A percentile compares a stretch with the other conserved stretches of the same genome.
phyloP scores from a whole-genome alignment of 2,113 vertebrate species.

The Sinocyclocheilus maitianheensis region DNA sequence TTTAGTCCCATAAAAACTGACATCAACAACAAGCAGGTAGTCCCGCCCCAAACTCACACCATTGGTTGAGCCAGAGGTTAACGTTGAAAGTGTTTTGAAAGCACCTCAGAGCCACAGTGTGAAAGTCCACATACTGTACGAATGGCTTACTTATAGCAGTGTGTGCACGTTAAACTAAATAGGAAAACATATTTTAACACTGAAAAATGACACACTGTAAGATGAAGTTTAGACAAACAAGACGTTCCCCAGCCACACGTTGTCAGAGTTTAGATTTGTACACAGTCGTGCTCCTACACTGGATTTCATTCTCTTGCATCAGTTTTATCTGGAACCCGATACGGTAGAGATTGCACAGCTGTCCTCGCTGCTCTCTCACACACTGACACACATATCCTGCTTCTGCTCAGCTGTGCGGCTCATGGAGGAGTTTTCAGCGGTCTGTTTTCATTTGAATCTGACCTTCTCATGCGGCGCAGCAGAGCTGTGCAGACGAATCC shows the following conservation, averaged over 20 bases:
- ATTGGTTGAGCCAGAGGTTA: not conserved
- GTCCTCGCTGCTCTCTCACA: constrained; percentile 60
- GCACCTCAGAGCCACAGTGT: not conserved
- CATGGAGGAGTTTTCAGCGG: constrained; percentile 15
- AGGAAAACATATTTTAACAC: not conserved
- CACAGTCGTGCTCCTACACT: constrained; percentile 51
- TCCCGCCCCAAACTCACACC: not conserved
- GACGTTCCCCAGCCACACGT: constrained; percentile 26
- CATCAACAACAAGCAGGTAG: not conserved
- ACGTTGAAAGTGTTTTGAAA: not conserved
- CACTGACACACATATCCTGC: constrained; percentile 1
- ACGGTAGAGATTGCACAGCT: constrained; percentile 62
- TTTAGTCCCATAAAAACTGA: not conserved
- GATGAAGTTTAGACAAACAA: not conserved
- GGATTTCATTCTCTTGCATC: constrained; percentile 74
- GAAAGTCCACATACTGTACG: not conserved
- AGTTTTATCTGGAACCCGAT: constrained; percentile 68
- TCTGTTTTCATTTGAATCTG: constrained; percentile 49
- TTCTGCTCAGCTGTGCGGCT: constrained; percentile 40
- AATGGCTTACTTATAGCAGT: not conserved
- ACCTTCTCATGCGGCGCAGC: constrained; percentile 20
- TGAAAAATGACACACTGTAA: not conserved
- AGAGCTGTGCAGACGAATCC: not conserved
- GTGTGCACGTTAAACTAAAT: not conserved
- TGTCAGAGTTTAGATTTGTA: constrained; percentile 53